These are phyloP conservation scores for Planococcus citri DNA, from an alignment of 1,140 invertebrate genomes.

Conservation along the genomic window DNA sequence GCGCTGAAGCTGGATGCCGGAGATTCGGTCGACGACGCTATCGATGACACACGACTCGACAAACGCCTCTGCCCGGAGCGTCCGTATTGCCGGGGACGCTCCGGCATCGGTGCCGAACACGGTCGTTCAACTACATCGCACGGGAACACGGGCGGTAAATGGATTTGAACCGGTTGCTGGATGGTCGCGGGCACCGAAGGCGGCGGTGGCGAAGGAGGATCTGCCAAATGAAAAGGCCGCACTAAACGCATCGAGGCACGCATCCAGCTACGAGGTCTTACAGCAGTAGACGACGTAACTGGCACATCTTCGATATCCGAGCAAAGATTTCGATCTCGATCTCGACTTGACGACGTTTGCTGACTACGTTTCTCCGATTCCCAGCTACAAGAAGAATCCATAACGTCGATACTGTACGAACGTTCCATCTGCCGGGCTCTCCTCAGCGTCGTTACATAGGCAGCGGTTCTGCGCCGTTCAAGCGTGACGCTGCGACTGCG, in stretches of 20 bases:
- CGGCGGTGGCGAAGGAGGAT: not conserved
- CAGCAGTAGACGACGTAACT: not conserved
- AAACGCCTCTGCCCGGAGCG: conserved; percentile 3
- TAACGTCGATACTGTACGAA: conserved; percentile 9
- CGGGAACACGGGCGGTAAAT: conserved; percentile 10
- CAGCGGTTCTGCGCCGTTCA: not conserved
- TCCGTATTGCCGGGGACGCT: conserved; percentile 7
- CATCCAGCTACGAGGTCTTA: conserved; percentile 9
- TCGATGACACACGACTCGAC: not conserved
- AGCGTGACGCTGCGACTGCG: conserved; percentile 12
- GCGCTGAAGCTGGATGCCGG: not conserved
- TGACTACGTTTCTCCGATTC: not conserved
- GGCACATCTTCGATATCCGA: not conserved
- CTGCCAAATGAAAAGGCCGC: conserved; percentile 10
- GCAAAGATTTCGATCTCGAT: not conserved
- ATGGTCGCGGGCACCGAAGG: not conserved
- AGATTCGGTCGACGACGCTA: not conserved
- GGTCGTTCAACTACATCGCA: conserved; percentile 9
- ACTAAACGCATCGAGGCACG: conserved; percentile 15
- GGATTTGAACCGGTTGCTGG: not conserved
- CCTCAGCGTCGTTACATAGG: not conserved
- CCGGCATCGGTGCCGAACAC: conserved; percentile 1
- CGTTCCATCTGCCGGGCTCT: not conserved
- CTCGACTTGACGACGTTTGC: not conserved
- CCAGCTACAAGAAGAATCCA: not conserved